Conservation (phyloP, 2,797 vertebrate genomes). For the Neosilurus hyrtlii region DNA sequence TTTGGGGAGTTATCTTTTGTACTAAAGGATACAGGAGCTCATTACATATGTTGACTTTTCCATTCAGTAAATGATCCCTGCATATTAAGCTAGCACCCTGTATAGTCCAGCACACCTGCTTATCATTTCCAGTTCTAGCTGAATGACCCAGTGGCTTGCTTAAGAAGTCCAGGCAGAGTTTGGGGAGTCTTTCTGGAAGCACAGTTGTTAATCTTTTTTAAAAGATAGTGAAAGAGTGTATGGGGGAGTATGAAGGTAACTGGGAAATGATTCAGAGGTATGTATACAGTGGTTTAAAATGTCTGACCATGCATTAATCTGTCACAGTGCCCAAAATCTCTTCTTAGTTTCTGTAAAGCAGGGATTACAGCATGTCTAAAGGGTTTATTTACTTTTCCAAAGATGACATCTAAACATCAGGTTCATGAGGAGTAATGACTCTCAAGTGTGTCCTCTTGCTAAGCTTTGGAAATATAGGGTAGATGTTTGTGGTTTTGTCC, state of each 20-base stretch:
- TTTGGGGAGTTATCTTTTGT: no score
- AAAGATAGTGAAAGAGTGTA: slow-evolving; percentile 66
- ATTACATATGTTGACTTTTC: slow-evolving; percentile 44
- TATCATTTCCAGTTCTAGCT: slow-evolving; percentile 65
- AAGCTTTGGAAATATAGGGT: background rate
- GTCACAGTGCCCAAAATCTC: background rate
- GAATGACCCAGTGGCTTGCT: slow-evolving; percentile 61
- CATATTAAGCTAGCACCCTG: slow-evolving; percentile 59
- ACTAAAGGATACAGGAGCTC: slow-evolving; percentile 31
- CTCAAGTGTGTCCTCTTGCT: background rate
- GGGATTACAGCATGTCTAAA: background rate
- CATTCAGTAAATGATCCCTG: slow-evolving; percentile 58
- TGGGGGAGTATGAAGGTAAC: slow-evolving; percentile 46
- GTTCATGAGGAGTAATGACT: background rate
- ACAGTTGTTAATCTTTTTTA: slow-evolving; percentile 71
- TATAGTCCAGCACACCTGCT: slow-evolving; percentile 62
- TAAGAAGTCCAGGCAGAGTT: slow-evolving; percentile 57
- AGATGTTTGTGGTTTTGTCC: background rate
- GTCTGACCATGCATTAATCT: background rate
- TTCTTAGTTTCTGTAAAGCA: background rate
- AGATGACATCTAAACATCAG: background rate
- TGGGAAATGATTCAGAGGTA: background rate
- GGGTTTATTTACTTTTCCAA: background rate
- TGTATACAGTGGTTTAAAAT: background rate
- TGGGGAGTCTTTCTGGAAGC: slow-evolving; percentile 60